phyloP scores from a whole-genome alignment of 2,888 invertebrate genomes.

The Apamea sordens region DNA sequence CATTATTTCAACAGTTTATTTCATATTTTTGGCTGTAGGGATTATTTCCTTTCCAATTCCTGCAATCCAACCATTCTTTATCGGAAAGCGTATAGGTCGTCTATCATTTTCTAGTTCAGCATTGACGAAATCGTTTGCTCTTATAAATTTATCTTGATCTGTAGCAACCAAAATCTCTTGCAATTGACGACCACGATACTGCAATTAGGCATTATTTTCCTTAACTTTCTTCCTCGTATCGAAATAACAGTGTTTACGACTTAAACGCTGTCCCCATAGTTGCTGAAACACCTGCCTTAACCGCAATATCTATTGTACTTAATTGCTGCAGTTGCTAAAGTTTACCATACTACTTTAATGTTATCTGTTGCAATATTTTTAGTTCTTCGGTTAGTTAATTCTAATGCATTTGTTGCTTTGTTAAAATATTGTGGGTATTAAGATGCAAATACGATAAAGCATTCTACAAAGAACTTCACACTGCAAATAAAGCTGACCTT shows the following conservation, averaged over 20 bases:
- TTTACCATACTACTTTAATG: conserved; percentile 28
- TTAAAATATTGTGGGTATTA: neutral
- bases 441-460: neutral
- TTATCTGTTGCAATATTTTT: conserved; percentile 32
- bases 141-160: conserved; percentile 14
- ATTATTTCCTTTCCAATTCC: neutral
- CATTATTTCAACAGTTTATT: neutral
- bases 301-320: conserved; percentile 52
- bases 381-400: conserved; percentile 9
- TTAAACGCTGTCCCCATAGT: conserved; percentile 30
- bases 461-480: neutral
- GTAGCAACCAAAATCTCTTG: neutral
- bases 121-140: conserved; percentile 11
- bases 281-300: conserved; percentile 53
- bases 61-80: conserved; percentile 12
- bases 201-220: neutral
- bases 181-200: neutral
- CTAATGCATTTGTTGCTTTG: neutral
- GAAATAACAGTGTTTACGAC: conserved; percentile 40
- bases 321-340: conserved; percentile 45
- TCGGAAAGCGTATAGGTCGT: conserved; percentile 43
- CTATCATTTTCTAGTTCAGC: conserved; percentile 12
- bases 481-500: conserved; percentile 36
- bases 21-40: neutral
- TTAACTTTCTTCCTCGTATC: conserved; percentile 17